A percentile compares a stretch with the other conserved stretches of the same genome.
Conservation (phyloP, 2,888 invertebrate genomes). For the Thera britannica region DNA sequence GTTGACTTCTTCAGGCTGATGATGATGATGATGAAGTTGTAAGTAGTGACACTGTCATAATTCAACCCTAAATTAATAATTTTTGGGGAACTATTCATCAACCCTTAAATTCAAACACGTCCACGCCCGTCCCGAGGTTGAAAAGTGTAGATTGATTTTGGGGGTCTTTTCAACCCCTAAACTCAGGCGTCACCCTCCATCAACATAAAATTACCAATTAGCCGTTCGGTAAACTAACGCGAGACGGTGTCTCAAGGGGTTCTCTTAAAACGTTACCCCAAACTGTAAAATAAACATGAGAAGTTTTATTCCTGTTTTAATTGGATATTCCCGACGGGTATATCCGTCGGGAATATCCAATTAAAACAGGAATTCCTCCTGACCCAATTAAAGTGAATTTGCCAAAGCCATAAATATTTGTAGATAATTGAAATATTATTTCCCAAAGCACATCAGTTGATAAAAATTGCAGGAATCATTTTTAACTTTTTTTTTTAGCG, state of each 20-base stretch:
- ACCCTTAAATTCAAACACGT: too few relatives aligned
- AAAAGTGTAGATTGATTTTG: too few relatives aligned
- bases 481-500: too few relatives aligned
- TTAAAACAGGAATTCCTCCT: slow-evolving; percentile 15
- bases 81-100: too few relatives aligned
- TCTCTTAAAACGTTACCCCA: slow-evolving; percentile 13
- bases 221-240: slow-evolving; percentile 20
- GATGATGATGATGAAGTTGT: too few relatives aligned
- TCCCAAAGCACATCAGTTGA: slow-evolving; percentile 2
- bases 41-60: too few relatives aligned
- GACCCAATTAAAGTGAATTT: slow-evolving; percentile 21
- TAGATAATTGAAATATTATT: slow-evolving; percentile 27
- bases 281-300: slow-evolving; percentile 9
- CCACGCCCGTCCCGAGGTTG: too few relatives aligned
- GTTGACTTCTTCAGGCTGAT: too few relatives aligned
- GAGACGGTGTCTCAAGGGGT: slow-evolving; percentile 12
- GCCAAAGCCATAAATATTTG: slow-evolving; percentile 25
- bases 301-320: slow-evolving; percentile 11
- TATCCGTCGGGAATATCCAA: slow-evolving; percentile 33
- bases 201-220: slow-evolving; percentile 24
- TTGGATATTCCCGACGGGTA: slow-evolving; percentile 33
- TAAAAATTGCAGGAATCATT: too few relatives aligned
- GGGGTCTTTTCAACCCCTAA: too few relatives aligned
- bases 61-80: too few relatives aligned
- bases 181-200: neutral